Evolutionary conservation across 2,888 invertebrate species (phyloP).

Genomic region (Athalia cordata): DNA sequence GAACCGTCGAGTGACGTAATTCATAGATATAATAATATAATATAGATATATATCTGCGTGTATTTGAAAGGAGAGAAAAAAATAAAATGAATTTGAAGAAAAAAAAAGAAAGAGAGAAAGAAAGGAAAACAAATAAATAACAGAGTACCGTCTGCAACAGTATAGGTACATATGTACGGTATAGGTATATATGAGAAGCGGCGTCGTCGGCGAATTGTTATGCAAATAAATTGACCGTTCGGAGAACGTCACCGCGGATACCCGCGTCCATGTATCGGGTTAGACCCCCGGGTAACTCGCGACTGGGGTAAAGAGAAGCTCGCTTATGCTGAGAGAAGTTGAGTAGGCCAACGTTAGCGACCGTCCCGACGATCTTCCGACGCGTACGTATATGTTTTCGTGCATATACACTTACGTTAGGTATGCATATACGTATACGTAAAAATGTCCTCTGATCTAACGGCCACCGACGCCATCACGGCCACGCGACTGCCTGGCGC

Average conservation of each 20-base stretch:
- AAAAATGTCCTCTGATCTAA: neutral
- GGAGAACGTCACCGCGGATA: constrained; percentile 33
- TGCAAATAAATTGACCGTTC: constrained; percentile 40
- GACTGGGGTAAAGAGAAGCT: constrained; percentile 15
- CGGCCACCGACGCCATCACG: constrained; percentile 13
- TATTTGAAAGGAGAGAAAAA: neutral
- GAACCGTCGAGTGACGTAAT: constrained; percentile 21
- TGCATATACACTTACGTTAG: no score
- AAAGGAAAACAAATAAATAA: neutral
- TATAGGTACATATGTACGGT: no score
- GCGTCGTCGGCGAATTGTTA: constrained; percentile 35
- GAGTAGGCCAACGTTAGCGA: constrained; percentile 34
- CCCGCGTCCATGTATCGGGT: constrained; percentile 10
- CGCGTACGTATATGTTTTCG: no score
- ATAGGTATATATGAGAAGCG: neutral
- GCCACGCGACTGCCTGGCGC: constrained; percentile 39
- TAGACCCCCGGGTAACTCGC: constrained; percentile 1
- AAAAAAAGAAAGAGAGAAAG: neutral
- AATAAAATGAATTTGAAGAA: neutral
- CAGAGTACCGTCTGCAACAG: no score
- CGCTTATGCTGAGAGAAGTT: no score
- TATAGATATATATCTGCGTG: neutral
- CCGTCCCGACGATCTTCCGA: constrained; percentile 16
- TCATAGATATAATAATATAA: constrained; percentile 19
- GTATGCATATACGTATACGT: no score